Percentiles rank a stretch among this genome's conserved stretches.
phyloP scores from a whole-genome alignment of 2,797 vertebrate species.

The Pipistrellus kuhlii region DNA sequence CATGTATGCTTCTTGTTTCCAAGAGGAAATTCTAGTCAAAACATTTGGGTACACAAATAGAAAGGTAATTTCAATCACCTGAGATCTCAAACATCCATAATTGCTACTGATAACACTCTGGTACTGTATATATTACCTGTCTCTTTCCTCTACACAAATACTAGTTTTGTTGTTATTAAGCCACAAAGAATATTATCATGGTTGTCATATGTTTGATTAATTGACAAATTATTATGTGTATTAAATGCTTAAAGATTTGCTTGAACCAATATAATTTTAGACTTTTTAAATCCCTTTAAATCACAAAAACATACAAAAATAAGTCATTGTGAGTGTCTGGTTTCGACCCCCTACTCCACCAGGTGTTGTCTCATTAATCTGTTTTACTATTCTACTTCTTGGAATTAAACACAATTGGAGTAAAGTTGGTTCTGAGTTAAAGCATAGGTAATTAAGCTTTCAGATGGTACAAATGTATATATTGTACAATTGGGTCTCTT shows the following conservation, averaged over 20 bases:
- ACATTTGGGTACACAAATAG: not conserved
- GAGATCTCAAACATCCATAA: not conserved
- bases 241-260: constrained; percentile 38
- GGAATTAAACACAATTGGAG: not conserved
- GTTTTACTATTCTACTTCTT: not conserved
- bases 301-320: not conserved
- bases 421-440: not conserved
- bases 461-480: not conserved
- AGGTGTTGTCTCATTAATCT: not conserved
- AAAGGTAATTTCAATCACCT: constrained; percentile 27
- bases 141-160: constrained; percentile 4
- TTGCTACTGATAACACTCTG: not conserved
- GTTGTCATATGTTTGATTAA: not conserved
- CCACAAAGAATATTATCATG: not conserved
- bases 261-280: not conserved
- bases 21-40: not conserved
- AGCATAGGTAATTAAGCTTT: not conserved
- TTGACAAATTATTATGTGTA: not conserved
- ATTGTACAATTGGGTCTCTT: constrained; percentile 24
- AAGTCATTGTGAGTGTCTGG: not conserved
- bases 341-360: not conserved
- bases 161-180: constrained; percentile 41
- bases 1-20: not conserved
- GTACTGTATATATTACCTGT: not conserved
- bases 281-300: constrained; percentile 21